Evolutionary conservation across 2,888 invertebrate species (phyloP), one percentile per base, ranked within the genome.

Genomic region (Tanaodytes sp.): DNA sequence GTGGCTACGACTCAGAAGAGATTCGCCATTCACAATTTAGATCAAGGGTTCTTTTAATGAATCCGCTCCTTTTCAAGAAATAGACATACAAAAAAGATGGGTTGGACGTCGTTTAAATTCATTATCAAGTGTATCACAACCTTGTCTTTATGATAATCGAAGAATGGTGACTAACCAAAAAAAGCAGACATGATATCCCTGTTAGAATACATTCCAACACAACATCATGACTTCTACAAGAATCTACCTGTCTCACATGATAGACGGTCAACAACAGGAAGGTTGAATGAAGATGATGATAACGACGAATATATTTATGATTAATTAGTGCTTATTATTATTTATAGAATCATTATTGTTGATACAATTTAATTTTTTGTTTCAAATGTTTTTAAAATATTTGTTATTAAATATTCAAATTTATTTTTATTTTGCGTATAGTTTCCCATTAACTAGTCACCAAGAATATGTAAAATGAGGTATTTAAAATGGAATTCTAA

Each of bases 111-210:
- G 15, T 39, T 15, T 14, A 16, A 15, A 3, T 15, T 15, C 14
- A 15, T 39, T 39, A 15, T 5, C 14, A 3, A 39, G 16, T 39
- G 39, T 14, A 14, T 15, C 39, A 3, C 39, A 39, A 39, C 4
- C 4, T 39, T 15, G 15, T 39, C 39, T 39, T 39, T 39, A 15
- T 3, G 16, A 11, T 39, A 3, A 16, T 39, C 39, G 16, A 39
- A 14, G 39, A 39, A 5, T 16, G 3, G 39, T 39, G 16, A 39
- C 14, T 39, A n/a, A 39, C 6, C 39, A 39, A n/a, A 39, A 16
- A 39, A 39, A 39, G 39, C 39, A 15, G 39, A 39, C 16, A 39
- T 39, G 39, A 39, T 39, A 15, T 39, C 39, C 4, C 39, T 39
- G 14, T 16, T 39, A 6, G 15, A 2, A 15, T 39, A 39, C 39